phyloP scores from a whole-genome alignment of 2,797 vertebrate genomes.

The Zalophus californianus region DNA sequence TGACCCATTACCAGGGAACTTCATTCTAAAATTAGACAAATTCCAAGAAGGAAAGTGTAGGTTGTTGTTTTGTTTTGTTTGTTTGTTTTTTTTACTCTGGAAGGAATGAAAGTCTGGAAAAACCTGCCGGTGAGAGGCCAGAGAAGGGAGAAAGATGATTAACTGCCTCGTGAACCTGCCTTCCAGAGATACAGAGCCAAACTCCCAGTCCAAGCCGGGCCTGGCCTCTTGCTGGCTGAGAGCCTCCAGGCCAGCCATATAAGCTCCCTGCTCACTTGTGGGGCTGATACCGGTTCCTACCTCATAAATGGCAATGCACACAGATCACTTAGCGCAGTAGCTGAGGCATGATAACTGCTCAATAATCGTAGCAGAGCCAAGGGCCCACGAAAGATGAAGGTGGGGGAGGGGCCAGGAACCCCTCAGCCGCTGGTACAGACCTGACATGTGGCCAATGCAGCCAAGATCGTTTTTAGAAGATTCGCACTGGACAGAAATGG shows the following conservation, averaged over 20 bases:
- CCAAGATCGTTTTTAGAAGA: background rate
- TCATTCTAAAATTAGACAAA: background rate
- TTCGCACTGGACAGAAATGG: background rate
- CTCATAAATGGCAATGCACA: rapidly evolving
- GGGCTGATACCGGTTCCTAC: background rate
- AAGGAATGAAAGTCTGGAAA: background rate
- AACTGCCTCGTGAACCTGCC: rapidly evolving
- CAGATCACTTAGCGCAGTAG: no score
- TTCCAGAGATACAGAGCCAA: rapidly evolving
- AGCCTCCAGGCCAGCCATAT: background rate
- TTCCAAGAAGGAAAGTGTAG: background rate
- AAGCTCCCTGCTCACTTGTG: background rate
- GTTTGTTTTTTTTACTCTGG: background rate
- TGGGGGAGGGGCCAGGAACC: background rate
- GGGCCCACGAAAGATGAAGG: background rate
- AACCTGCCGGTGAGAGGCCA: background rate
- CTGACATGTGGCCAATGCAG: background rate
- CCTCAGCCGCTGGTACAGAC: rapidly evolving
- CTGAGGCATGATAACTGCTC: background rate
- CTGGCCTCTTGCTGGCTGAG: rapidly evolving
- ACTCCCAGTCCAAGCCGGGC: no score
- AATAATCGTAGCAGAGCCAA: background rate
- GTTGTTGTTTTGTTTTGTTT: background rate
- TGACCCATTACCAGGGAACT: background rate
- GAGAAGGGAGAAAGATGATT: background rate